These are phyloP conservation scores for Zaprionus ghesquierei DNA, from an alignment of 1,140 invertebrate species.

Conservation along the genomic window DNA sequence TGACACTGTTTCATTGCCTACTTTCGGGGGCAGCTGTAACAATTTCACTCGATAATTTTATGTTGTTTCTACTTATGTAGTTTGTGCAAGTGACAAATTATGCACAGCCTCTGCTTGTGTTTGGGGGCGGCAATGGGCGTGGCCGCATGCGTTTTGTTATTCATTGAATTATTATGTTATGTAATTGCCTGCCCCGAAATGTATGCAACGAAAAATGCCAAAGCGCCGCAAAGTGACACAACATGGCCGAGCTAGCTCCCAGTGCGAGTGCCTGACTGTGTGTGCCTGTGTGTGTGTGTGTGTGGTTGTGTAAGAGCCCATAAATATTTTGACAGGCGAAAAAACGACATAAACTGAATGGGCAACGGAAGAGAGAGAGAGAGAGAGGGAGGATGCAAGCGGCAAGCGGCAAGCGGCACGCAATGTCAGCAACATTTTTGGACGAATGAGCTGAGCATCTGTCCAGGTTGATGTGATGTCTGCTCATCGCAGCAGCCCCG, in stretches of 20 bases:
- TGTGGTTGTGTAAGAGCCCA: constrained; percentile 42
- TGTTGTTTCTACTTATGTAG: constrained; percentile 19
- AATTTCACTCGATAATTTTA: constrained; percentile 34
- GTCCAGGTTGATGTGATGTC: constrained; percentile 44
- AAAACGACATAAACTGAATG: constrained; percentile 37
- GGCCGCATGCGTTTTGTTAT: constrained; percentile 46
- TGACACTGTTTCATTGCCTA: constrained; percentile 13
- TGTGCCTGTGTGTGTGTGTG: not conserved
- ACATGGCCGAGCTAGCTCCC: constrained; percentile 19
- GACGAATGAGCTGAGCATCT: constrained; percentile 45
- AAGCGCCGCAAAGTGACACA: constrained; percentile 59
- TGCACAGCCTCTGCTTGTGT: constrained; percentile 9
- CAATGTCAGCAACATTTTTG: constrained; percentile 59
- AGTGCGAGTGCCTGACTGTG: not conserved
- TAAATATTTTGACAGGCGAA: constrained; percentile 68
- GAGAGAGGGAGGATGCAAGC: not conserved
- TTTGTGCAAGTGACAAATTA: constrained; percentile 32
- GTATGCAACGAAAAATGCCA: constrained; percentile 38
- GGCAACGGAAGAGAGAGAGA: constrained; percentile 6
- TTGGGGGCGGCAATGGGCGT: not conserved
- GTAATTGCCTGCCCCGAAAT: constrained; percentile 56
- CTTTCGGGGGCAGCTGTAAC: constrained; percentile 27
- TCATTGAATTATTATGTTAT: constrained; percentile 71
- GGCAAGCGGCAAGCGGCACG: no score
- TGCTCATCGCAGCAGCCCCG: constrained; percentile 24